Conservation (phyloP, 2,888 invertebrate species). For the Pterostichus niger region DNA sequence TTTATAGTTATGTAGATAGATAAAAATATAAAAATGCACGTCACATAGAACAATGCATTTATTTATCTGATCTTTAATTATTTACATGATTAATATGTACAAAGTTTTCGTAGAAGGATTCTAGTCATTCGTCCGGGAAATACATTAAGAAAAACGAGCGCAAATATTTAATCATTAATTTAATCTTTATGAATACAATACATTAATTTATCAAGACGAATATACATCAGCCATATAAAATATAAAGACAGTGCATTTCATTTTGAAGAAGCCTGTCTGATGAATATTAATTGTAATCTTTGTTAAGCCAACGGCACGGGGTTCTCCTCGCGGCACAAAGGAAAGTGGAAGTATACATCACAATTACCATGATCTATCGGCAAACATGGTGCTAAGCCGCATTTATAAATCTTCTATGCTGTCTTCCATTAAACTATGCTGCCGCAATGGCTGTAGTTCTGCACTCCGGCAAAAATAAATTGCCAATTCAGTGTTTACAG, state of each 20-base stretch:
- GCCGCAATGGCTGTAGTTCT: not conserved
- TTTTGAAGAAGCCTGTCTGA: constrained; percentile 46
- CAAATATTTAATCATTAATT: constrained; percentile 33
- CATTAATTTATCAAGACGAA: constrained; percentile 39
- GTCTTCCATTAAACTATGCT: constrained; percentile 46
- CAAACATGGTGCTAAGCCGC: constrained; percentile 60
- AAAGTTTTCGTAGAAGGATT: not conserved
- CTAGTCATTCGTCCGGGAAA: constrained; percentile 12
- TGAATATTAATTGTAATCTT: constrained; percentile 64
- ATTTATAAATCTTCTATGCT: constrained; percentile 60
- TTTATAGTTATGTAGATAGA: too few species aligned
- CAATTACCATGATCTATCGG: constrained; percentile 61
- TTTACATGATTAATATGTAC: not conserved
- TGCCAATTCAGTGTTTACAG: constrained; percentile 61
- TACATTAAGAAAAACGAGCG: constrained; percentile 17
- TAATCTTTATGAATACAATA: constrained; percentile 51
- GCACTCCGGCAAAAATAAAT: constrained; percentile 53
- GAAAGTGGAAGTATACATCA: constrained; percentile 54
- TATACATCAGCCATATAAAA: constrained; percentile 25
- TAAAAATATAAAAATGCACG: not conserved
- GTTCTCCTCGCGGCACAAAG: constrained; percentile 27
- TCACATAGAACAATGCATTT: constrained; percentile 26
- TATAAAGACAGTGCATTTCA: constrained; percentile 43
- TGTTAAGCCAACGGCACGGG: constrained; percentile 29
- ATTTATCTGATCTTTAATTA: constrained; percentile 14